Percentiles rank a stretch among this genome's conserved stretches.
Evolutionary conservation across 2,797 vertebrate genomes (phyloP).

Genomic region (Gadopsis bispinosus): DNA sequence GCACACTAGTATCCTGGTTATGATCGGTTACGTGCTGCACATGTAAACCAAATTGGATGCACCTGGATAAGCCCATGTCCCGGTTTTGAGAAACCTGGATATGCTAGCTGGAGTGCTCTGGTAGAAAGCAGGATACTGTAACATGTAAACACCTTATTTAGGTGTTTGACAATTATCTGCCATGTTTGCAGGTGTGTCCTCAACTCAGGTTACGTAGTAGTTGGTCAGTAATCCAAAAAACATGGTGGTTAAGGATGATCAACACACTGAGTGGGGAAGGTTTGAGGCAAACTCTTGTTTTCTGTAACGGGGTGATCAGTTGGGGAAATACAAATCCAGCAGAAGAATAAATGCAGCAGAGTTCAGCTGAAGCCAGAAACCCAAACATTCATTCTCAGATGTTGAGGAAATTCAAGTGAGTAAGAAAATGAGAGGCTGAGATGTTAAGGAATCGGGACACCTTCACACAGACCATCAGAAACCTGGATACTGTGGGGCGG

Average conservation of each 20-base stretch:
- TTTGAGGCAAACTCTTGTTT: neutral
- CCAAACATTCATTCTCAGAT: neutral
- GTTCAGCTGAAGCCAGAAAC: neutral
- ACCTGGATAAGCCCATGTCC: neutral
- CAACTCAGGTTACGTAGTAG: neutral
- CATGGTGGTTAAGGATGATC: neutral
- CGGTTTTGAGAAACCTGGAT: neutral
- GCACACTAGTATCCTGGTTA: neutral
- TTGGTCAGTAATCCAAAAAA: neutral
- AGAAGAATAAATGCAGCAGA: neutral
- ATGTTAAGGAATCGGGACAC: neutral
- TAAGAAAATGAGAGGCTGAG: neutral
- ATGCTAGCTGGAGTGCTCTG: neutral
- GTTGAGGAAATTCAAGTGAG: neutral
- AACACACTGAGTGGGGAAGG: neutral
- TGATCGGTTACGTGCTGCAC: neutral
- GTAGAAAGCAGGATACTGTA: neutral
- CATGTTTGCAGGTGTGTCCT: neutral
- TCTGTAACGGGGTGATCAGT: neutral
- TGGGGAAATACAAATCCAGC: neutral
- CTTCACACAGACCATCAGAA: neutral
- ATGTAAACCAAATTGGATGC: neutral
- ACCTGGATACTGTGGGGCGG: neutral
- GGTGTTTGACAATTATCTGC: neutral
- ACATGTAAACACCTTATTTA: neutral